Conservation (phyloP, 1,140 invertebrate species). For the Drosophila mayri region DNA sequence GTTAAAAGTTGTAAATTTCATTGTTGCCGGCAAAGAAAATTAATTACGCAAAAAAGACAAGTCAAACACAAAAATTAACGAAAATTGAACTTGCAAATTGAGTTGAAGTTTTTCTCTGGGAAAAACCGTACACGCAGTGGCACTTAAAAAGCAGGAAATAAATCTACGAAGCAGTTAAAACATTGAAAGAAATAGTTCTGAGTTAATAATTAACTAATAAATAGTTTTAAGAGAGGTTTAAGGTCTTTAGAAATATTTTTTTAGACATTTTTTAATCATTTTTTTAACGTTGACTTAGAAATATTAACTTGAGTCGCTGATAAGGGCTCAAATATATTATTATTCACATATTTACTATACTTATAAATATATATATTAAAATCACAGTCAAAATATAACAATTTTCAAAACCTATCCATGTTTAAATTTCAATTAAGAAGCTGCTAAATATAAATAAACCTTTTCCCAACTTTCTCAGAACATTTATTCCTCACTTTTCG, state of each 20-base stretch:
- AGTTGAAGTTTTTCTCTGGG: constrained; percentile 47
- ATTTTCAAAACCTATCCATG: not conserved
- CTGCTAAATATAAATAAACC: not conserved
- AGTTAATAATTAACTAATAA: not conserved
- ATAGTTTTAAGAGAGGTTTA: not conserved
- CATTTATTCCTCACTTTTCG: not conserved
- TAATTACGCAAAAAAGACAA: constrained; percentile 65
- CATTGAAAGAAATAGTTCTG: not conserved
- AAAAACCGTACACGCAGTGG: not conserved
- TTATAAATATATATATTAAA: no score
- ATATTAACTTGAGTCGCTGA: not conserved
- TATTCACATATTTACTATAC: not conserved
- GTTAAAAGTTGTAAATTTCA: constrained; percentile 75
- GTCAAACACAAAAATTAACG: constrained; percentile 28
- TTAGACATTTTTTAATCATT: not conserved
- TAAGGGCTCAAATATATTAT: not conserved
- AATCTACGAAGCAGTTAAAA: not conserved
- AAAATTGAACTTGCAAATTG: constrained; percentile 43
- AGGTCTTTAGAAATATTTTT: no score
- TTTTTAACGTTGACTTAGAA: not conserved
- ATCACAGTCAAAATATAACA: not conserved
- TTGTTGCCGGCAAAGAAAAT: constrained; percentile 72
- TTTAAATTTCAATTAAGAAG: not conserved
- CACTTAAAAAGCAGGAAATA: not conserved
- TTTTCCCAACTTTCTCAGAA: not conserved